phyloP scores from a whole-genome alignment of 2,113 vertebrate species.

The Shinisaurus crocodilurus region DNA sequence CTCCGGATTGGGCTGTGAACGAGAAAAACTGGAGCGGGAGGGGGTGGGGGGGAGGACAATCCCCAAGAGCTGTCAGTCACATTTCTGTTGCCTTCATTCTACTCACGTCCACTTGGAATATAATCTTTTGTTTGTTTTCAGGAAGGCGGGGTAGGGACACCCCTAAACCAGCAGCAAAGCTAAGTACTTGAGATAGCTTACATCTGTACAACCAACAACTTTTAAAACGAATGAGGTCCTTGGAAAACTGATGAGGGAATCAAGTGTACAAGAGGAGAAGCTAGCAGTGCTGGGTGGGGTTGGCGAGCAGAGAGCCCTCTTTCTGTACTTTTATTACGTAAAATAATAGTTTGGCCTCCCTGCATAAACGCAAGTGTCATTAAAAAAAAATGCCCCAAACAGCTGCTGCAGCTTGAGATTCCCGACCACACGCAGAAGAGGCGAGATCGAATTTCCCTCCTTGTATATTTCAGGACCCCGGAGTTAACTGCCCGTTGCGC shows the following conservation, averaged over 20 bases:
- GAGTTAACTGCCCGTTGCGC: slow-evolving; percentile 41
- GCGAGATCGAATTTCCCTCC: slow-evolving; percentile 65
- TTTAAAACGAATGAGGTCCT: background rate
- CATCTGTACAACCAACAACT: slow-evolving; percentile 16
- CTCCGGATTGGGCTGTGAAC: background rate
- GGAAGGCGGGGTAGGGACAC: accelerated
- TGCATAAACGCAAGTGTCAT: slow-evolving; percentile 69
- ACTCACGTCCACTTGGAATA: background rate
- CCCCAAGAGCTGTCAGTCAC: slow-evolving; percentile 30
- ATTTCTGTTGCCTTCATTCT: background rate
- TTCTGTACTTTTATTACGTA: slow-evolving; percentile 66
- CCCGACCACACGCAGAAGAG: slow-evolving; percentile 73
- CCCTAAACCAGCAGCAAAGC: background rate
- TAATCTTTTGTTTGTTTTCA: background rate
- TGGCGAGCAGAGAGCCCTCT: slow-evolving; percentile 32
- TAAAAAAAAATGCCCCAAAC: slow-evolving; percentile 54
- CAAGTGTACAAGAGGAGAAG: slow-evolving; percentile 13
- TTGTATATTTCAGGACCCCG: slow-evolving; percentile 54
- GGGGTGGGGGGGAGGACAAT: background rate
- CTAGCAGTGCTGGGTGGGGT: background rate
- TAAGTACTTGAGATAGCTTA: background rate
- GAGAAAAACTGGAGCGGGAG: background rate
- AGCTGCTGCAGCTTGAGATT: slow-evolving; percentile 68
- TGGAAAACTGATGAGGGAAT: slow-evolving; percentile 35
- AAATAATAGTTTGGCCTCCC: slow-evolving; percentile 69